Evolutionary conservation across 1,140 invertebrate genomes (phyloP).

Genomic region (Pinna nobilis): DNA sequence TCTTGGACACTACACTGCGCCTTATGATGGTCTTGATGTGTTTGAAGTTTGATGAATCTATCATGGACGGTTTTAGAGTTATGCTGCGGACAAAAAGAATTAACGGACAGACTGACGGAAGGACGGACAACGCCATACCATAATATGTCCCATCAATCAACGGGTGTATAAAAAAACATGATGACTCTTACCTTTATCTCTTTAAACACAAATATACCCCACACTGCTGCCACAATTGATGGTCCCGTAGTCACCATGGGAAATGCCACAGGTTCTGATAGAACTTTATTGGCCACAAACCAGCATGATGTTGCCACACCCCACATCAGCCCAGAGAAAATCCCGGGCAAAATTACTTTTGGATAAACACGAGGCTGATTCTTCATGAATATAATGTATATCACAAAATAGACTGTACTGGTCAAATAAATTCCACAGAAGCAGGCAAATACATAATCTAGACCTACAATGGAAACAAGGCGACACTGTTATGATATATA

Average conservation of each 20-base stretch:
- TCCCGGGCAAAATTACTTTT: conserved; percentile 71
- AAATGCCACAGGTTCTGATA: conserved; percentile 74
- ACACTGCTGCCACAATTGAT: conserved; percentile 61
- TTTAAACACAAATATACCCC: conserved; percentile 66
- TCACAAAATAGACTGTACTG: conserved; percentile 72
- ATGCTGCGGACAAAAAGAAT: no score
- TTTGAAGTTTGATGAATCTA: no score
- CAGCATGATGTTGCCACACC: conserved; percentile 72
- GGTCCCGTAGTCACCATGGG: conserved; percentile 73
- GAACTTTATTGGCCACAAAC: conserved; percentile 74
- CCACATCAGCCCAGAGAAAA: conserved; percentile 76
- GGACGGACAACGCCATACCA: no score
- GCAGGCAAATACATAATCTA: conserved; percentile 76
- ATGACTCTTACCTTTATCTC: conserved; percentile 65
- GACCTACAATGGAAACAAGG: conserved; percentile 63
- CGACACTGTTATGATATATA: no score
- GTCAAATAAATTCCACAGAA: conserved; percentile 75
- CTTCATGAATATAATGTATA: conserved; percentile 70
- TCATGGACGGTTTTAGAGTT: no score
- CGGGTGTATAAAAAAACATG: no score
- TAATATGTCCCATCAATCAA: no score
- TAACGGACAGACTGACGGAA: no score
- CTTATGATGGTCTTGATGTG: no score
- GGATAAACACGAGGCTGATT: conserved; percentile 74
- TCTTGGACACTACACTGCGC: no score